Conservation (phyloP, 2,113 vertebrate species). For the Chiloscyllium plagiosum region DNA sequence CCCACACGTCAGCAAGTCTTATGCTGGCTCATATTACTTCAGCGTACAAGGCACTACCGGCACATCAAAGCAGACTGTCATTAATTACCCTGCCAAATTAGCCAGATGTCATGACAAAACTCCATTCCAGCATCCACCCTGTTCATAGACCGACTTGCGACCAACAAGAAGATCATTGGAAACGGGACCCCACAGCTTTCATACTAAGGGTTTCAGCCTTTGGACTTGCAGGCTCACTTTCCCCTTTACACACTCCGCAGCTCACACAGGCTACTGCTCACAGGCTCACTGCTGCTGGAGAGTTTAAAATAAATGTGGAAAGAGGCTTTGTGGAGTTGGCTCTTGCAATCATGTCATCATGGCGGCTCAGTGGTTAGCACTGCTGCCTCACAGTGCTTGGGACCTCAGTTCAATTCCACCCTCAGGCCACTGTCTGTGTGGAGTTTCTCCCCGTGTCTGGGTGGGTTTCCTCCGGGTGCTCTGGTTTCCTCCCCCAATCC, state of each 20-base stretch:
- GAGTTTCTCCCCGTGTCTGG: too few species aligned
- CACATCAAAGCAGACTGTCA: background rate
- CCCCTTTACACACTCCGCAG: background rate
- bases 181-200: background rate
- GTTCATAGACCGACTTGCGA: background rate
- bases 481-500: too few species aligned
- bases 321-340: background rate
- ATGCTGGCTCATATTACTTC: background rate
- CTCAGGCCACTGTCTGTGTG: too few species aligned
- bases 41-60: background rate
- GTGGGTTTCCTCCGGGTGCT: too few species aligned
- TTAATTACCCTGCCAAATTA: background rate
- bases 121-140: background rate
- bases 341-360: background rate
- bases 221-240: background rate
- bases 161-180: background rate
- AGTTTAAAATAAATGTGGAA: background rate
- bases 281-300: background rate
- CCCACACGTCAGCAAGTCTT: background rate
- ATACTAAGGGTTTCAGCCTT: background rate
- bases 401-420: too few species aligned
- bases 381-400: too few species aligned
- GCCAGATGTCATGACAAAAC: background rate
- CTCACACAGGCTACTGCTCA: background rate
- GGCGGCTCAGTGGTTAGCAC: too few species aligned